A percentile compares a stretch with the other conserved stretches of the same genome.
Evolutionary conservation across 2,888 invertebrate species (phyloP).

Genomic region (Plebejus melissa): DNA sequence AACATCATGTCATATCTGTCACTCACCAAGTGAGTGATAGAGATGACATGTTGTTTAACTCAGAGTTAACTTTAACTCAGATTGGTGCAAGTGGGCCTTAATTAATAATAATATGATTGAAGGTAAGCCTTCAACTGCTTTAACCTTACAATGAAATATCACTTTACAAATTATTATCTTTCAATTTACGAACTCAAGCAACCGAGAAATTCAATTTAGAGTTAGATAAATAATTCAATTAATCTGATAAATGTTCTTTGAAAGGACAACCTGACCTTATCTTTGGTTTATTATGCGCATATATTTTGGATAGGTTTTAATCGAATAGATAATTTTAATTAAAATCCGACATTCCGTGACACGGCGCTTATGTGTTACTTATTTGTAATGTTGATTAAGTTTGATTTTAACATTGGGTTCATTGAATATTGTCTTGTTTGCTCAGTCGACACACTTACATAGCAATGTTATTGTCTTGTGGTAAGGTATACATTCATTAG

Average conservation of each 20-base stretch:
- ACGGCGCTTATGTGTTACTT: neutral
- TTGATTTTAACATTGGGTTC: neutral
- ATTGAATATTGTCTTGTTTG: neutral
- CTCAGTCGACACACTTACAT: neutral
- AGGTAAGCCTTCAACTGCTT: neutral
- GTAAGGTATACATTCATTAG: neutral
- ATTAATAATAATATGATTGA: neutral
- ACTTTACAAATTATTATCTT: neutral
- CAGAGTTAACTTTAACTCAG: too few relatives aligned
- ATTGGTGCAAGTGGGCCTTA: too few relatives aligned
- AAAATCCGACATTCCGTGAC: conserved; percentile 11
- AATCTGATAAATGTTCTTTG: neutral
- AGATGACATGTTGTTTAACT: too few relatives aligned
- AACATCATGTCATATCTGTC: too few relatives aligned
- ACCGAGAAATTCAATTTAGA: conserved; percentile 10
- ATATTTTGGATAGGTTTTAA: conserved; percentile 2
- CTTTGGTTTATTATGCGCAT: conserved; percentile 19
- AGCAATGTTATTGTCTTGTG: neutral
- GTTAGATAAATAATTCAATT: conserved; percentile 6
- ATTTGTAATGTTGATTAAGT: conserved; percentile 13
- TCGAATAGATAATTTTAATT: conserved; percentile 22
- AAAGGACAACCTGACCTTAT: neutral
- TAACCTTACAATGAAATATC: neutral
- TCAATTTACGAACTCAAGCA: neutral
- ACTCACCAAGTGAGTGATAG: too few relatives aligned